Evolutionary conservation across 2,797 vertebrate genomes (phyloP).

Genomic region (Thamnophis elegans): DNA sequence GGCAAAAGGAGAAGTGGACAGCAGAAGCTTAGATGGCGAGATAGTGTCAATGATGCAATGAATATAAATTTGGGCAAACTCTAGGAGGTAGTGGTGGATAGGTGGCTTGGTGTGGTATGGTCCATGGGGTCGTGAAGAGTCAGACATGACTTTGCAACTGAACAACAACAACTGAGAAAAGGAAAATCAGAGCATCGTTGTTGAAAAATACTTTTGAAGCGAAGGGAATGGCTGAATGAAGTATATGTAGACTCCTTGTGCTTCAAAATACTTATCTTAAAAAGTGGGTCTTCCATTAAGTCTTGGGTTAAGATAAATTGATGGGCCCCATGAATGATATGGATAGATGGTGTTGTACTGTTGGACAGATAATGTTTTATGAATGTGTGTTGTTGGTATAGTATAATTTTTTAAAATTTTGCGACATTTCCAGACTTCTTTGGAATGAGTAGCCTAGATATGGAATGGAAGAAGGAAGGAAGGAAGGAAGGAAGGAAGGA

Average conservation of each 20-base stretch:
- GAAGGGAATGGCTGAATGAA: background rate
- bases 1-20: background rate
- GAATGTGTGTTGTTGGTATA: background rate
- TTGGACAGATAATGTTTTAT: background rate
- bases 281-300: background rate
- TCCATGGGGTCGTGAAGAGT: background rate
- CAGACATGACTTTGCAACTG: background rate
- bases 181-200: background rate
- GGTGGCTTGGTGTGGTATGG: background rate
- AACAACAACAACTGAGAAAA: background rate
- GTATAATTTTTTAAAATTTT: background rate
- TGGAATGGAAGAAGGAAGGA: background rate
- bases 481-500: no score
- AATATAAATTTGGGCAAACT: background rate
- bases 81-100: background rate
- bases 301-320: background rate
- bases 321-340: background rate
- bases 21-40: background rate
- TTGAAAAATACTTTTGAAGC: background rate
- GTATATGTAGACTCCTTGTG: background rate
- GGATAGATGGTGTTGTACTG: background rate
- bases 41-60: background rate
- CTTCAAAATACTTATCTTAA: background rate
- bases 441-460: background rate
- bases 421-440: background rate